phyloP scores from a whole-genome alignment of 2,888 invertebrate genomes.

The Cacoxenus indagator region DNA sequence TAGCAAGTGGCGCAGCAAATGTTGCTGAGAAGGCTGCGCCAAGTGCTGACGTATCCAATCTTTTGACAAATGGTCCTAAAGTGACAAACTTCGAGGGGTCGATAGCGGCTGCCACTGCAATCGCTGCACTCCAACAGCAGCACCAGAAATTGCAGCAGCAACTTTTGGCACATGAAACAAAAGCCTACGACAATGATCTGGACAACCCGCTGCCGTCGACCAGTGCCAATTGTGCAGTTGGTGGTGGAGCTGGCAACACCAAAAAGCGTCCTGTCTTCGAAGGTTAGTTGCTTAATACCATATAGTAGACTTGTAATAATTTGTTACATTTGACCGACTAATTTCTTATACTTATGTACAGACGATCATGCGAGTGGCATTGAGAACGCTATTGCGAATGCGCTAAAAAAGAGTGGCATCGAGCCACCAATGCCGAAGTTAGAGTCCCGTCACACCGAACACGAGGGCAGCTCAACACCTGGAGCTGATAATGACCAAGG shows the following conservation, averaged over 20 bases:
- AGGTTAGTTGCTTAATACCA: constrained; percentile 73
- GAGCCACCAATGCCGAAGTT: constrained; percentile 66
- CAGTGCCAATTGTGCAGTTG: constrained; percentile 15
- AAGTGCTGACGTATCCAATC: constrained; percentile 24
- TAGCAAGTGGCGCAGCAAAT: constrained; percentile 11
- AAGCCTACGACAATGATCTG: constrained; percentile 15
- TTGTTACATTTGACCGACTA: neutral
- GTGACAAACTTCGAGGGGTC: too few relatives aligned
- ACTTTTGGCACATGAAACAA: neutral
- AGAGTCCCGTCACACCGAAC: constrained; percentile 72
- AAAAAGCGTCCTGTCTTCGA: constrained; percentile 72
- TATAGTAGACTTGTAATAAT: neutral
- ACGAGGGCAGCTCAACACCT: constrained; percentile 71
- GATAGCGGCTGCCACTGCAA: too few relatives aligned
- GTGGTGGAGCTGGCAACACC: constrained; percentile 33
- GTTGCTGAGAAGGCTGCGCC: neutral
- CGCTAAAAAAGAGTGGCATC: constrained; percentile 78
- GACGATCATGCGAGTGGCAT: constrained; percentile 86
- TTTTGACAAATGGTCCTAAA: constrained; percentile 35
- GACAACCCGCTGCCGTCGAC: constrained; percentile 22
- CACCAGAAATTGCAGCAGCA: neutral
- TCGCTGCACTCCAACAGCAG: neutral
- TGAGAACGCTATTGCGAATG: constrained; percentile 83
- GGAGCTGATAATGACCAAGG: neutral
- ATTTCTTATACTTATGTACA: constrained; percentile 22